Conservation (phyloP, 92 coral and sea anemone species). For the Umimayanthus chanpuru region DNA sequence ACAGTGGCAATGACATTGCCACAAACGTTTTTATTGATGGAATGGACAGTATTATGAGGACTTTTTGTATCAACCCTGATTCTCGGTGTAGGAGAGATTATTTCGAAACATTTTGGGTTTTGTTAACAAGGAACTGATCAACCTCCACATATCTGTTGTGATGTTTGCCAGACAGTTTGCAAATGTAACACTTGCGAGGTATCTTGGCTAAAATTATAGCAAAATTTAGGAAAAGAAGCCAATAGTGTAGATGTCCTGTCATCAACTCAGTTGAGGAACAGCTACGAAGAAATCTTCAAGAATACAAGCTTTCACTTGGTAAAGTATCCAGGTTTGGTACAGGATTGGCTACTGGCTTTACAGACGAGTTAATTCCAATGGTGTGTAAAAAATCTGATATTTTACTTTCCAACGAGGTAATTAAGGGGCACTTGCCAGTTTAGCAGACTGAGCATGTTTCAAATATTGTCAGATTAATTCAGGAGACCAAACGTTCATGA, state of each 20-base stretch:
- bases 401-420: no score
- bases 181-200: constrained; percentile 33
- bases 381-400: no score
- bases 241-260: neutral
- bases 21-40: no score
- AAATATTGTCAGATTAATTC: no score
- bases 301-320: constrained; percentile 1
- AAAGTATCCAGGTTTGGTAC: no score
- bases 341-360: no score
- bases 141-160: constrained; percentile 40
- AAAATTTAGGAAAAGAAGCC: neutral
- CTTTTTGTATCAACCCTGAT: constrained; percentile 4
- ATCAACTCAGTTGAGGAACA: neutral
- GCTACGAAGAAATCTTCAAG: constrained; percentile 4
- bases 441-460: no score
- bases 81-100: constrained; percentile 20
- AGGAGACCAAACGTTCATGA: no score
- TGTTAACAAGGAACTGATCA: neutral
- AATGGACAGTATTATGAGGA: no score
- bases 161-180: constrained; percentile 26
- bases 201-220: neutral
- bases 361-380: no score
- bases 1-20: no score
- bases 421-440: no score
- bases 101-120: constrained; percentile 32